Base-by-base conservation (phyloP, 2,888 invertebrate genomes). In the Cyrtodaria siliqua region DNA sequence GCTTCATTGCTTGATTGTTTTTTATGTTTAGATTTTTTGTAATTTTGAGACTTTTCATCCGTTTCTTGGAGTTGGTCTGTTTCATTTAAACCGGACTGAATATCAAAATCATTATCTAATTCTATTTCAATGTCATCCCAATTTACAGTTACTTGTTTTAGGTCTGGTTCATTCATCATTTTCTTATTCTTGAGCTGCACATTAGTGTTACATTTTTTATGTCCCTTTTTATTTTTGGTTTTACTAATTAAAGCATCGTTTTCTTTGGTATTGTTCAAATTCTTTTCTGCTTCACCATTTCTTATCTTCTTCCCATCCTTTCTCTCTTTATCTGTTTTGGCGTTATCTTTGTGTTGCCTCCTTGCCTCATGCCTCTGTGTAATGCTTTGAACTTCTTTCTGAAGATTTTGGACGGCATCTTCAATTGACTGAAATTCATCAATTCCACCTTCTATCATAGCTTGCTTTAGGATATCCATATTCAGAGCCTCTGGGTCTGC, bases 331-430 rank as follows among this genome's bases (percentile, higher is more conserved):
- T 14, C 12, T 20, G 12, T 20, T 50, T 20, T 50, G n/a, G n/a
- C 23, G 12, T 24, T 50, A 14, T 14, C 20, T 50, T 50, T 50
- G 20, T 50, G 50, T 33, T 12, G 33, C 33, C 12, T 33, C 12
- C 33, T 33, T 4, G 33, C 33, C 12, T 33, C 33, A 33, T 33
- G 33, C 20, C 20, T 50, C 23, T 20, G 18, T 50, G 50, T 50
- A 18, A 50, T 50, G 20, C 20, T 27, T 16, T 57, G 40, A 57
- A 57, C 42, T 23, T 57, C 57, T 42, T 42, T 38, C 24, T 57
- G 18, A n/a, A 57, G 38, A 20, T 26, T 40, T 23, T 57, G 42
- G 8, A 57, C 57, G 20, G 20, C 20, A 20, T 50, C 12, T 50
- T 50, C 50, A 50, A 50, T 23, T 2, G 18, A 23, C 23, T 50